These are phyloP conservation scores for Hylomyscus alleni DNA, from an alignment of 2,797 vertebrate genomes.

Conservation along the genomic window DNA sequence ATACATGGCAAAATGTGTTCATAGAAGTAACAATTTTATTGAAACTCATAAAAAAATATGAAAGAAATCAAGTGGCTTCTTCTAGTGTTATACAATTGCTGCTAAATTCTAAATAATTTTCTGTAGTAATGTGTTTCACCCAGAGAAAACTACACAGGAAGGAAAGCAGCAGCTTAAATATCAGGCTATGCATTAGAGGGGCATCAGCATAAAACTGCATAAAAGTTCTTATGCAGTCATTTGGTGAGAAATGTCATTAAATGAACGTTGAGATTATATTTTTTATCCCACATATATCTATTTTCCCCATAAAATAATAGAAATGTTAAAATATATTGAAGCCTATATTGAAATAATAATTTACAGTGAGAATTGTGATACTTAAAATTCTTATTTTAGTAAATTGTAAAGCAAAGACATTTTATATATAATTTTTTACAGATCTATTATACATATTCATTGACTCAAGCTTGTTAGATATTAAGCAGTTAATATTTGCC, in stretches of 20 bases:
- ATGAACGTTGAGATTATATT: background rate
- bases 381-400: background rate
- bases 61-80: background rate
- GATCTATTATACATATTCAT: background rate
- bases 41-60: background rate
- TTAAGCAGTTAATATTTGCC: background rate
- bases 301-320: background rate
- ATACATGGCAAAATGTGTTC: background rate
- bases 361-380: background rate
- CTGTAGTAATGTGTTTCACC: background rate
- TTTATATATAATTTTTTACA: background rate
- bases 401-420: slow-evolving; percentile 4
- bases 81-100: background rate
- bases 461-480: background rate
- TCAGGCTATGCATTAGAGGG: background rate
- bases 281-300: background rate
- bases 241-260: background rate
- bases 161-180: background rate
- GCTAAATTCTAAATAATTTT: background rate
- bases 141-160: background rate
- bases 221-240: background rate
- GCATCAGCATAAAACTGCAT: background rate
- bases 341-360: background rate
- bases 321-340: background rate
- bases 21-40: background rate